Conservation (phyloP, 2,797 vertebrate genomes). For the Macrochelys suwanniensis region DNA sequence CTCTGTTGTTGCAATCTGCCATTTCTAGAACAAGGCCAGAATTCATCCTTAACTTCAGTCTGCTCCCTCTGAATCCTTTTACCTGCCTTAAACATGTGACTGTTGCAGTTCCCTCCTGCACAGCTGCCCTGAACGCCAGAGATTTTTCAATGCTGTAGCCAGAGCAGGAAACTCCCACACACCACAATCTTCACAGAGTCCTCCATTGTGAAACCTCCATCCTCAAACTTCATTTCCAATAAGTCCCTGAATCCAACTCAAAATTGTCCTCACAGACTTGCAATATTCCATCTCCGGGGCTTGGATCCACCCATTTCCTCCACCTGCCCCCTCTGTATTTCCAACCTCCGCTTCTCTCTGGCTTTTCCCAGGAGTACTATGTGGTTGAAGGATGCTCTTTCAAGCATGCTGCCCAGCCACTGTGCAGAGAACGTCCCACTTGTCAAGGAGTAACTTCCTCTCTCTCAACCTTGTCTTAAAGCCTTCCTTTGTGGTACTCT, state of each 20-base stretch:
- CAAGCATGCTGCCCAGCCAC: background rate
- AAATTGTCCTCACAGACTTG: background rate
- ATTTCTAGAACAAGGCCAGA: background rate
- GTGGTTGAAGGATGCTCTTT: background rate
- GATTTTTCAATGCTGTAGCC: background rate
- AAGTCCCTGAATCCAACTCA: background rate
- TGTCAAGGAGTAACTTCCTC: background rate
- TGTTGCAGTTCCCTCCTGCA: background rate
- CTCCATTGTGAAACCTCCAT: background rate
- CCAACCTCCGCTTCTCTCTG: background rate
- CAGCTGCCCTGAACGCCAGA: background rate
- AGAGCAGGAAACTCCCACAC: background rate
- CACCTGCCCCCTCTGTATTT: background rate
- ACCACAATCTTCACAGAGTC: background rate
- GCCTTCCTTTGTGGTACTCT: background rate
- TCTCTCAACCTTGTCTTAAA: background rate
- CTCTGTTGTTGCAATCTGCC: background rate
- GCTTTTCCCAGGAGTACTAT: background rate
- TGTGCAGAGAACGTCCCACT: background rate
- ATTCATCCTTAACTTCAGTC: background rate
- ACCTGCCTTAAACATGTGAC: background rate
- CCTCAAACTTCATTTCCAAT: background rate
- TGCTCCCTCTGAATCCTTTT: background rate
- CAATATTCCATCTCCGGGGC: background rate
- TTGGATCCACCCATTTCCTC: accelerated